Percentiles rank a stretch among this genome's conserved stretches.
phyloP scores from a whole-genome alignment of 2,113 vertebrate genomes.

The Lynx canadensis region DNA sequence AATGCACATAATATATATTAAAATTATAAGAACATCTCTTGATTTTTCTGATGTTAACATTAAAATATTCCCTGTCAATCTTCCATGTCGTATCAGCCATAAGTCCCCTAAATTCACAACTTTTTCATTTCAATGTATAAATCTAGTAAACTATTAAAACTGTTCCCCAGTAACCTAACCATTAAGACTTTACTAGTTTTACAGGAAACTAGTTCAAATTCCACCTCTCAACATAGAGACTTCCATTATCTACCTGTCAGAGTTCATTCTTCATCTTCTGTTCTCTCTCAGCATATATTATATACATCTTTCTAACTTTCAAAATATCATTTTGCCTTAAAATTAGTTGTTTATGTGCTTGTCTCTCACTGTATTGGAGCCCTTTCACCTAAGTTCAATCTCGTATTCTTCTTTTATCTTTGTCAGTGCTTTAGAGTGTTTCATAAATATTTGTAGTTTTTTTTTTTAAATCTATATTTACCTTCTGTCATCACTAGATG shows the following conservation, averaged over 20 bases:
- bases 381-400: not conserved
- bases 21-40: not conserved
- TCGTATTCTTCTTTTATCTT: not conserved
- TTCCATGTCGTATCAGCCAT: not conserved
- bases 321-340: not conserved
- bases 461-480: not conserved
- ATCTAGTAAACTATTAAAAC: not conserved
- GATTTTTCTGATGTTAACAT: not conserved
- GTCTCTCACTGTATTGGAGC: not conserved
- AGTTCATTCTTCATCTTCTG: not conserved
- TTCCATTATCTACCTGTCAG: not conserved
- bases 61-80: not conserved
- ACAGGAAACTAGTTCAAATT: not conserved
- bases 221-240: not conserved
- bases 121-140: not conserved
- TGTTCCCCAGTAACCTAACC: not conserved
- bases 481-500: not conserved
- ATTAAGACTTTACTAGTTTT: not conserved
- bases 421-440: not conserved
- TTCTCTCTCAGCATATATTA: not conserved
- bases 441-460: not conserved
- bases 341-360: not conserved
- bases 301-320: not conserved
- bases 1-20: not conserved
- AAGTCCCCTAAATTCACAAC: not conserved